These are phyloP conservation scores for Xanthorhoe designata DNA, from an alignment of 2,888 invertebrate species.

Conservation along the genomic window DNA sequence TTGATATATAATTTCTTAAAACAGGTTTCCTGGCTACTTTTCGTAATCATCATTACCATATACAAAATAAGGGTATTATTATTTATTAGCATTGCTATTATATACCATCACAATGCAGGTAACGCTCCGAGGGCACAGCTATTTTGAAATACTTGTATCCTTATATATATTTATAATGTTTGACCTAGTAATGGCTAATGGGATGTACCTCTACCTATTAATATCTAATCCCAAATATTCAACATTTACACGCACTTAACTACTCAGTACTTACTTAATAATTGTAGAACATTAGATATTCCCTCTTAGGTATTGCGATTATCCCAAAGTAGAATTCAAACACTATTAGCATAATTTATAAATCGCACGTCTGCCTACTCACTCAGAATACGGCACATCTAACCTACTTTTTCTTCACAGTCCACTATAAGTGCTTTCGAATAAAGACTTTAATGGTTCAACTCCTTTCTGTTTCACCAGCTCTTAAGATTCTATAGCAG, in stretches of 20 bases:
- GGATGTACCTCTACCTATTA: background rate
- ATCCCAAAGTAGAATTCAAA: conserved; percentile 10
- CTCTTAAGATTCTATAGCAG: conserved; percentile 37
- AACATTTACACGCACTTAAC: background rate
- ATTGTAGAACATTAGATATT: background rate
- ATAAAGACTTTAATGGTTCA: conserved; percentile 40
- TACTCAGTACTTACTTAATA: background rate
- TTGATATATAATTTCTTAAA: no score
- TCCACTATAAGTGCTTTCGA: conserved; percentile 34
- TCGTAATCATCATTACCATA: no score
- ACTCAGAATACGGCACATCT: conserved; percentile 33
- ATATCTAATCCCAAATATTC: background rate
- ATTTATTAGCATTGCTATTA: no score
- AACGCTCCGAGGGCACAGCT: no score
- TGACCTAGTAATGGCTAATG: no score
- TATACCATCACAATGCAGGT: no score
- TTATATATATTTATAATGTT: no score
- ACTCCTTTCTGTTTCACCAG: conserved; percentile 30
- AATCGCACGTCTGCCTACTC: conserved; percentile 20
- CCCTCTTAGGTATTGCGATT: background rate
- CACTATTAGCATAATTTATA: conserved; percentile 29
- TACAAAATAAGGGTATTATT: no score
- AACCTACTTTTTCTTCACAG: conserved; percentile 25
- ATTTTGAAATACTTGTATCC: no score
- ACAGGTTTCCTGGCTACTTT: no score